These are phyloP conservation scores for Leptodirus hochenwartii DNA, from an alignment of 2,888 invertebrate genomes.

Conservation along the genomic window DNA sequence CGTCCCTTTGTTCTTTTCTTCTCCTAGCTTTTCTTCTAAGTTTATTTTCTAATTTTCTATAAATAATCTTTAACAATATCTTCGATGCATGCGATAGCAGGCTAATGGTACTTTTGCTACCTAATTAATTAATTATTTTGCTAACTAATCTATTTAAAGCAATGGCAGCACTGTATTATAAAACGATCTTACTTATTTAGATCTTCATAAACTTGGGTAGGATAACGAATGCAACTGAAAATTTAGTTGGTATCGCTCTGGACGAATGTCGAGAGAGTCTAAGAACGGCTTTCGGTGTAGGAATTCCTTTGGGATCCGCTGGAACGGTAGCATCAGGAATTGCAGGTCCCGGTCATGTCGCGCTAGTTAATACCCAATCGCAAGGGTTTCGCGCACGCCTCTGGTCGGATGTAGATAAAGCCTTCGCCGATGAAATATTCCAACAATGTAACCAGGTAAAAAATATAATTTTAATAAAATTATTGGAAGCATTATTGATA, in stretches of 20 bases:
- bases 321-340: constrained; percentile 16
- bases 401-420: constrained; percentile 78
- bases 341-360: constrained; percentile 37
- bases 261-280: constrained; percentile 33
- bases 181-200: too few species aligned
- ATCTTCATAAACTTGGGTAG: constrained; percentile 26
- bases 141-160: too few species aligned
- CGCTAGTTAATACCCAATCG: constrained; percentile 23
- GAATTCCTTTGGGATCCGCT: constrained; percentile 12
- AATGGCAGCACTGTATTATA: too few species aligned
- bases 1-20: too few species aligned
- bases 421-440: constrained; percentile 59
- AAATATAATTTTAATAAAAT: constrained; percentile 6
- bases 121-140: constrained; percentile 5
- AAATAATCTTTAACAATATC: too few species aligned
- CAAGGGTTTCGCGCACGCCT: constrained; percentile 43
- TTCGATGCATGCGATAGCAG: too few species aligned
- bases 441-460: constrained; percentile 49
- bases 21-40: too few species aligned
- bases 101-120: too few species aligned
- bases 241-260: constrained; percentile 33
- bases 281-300: constrained; percentile 31
- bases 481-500: too few species aligned
- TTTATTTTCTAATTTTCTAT: too few species aligned
- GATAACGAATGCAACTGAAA: constrained; percentile 32